Percentiles rank a stretch among this genome's conserved stretches.
Conservation (phyloP, 2,888 invertebrate species). For the Chrysolina haemoptera region DNA sequence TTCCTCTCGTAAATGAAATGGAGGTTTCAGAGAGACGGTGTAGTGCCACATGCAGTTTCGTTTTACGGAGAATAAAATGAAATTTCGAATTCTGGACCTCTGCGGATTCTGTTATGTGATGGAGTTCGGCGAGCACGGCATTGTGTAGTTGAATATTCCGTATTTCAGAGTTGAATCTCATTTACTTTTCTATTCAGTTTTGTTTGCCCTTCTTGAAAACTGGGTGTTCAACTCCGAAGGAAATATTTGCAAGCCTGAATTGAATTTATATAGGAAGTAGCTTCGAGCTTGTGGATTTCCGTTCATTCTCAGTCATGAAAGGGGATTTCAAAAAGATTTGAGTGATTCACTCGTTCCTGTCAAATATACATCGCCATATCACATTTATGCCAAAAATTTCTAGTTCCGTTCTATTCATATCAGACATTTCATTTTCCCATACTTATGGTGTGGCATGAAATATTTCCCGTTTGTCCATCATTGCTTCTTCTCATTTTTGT, state of each 20-base stretch:
- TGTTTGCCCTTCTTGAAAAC: constrained; percentile 5
- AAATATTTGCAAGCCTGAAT: background rate
- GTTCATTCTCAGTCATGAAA: background rate
- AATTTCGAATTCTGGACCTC: constrained; percentile 13
- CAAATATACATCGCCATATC: no score
- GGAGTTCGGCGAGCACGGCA: background rate
- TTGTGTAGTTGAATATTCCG: background rate
- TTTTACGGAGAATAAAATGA: background rate
- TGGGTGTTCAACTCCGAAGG: background rate
- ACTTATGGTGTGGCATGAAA: no score
- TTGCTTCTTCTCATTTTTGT: no score
- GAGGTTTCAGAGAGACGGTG: background rate
- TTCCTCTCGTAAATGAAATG: background rate
- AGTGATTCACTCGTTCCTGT: background rate
- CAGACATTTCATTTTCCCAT: no score
- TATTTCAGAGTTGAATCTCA: constrained; percentile 4
- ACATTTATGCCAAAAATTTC: no score
- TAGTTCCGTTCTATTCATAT: no score
- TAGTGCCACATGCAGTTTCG: constrained; percentile 6
- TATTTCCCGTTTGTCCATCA: no score
- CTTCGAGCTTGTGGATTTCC: background rate
- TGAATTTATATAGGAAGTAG: background rate
- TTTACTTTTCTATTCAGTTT: constrained; percentile 5
- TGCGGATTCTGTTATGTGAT: constrained; percentile 7
- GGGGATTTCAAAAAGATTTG: background rate